Evolutionary conservation across 2,797 vertebrate genomes (phyloP), one percentile per base, ranked within the genome.

Genomic region (Morus bassanus): DNA sequence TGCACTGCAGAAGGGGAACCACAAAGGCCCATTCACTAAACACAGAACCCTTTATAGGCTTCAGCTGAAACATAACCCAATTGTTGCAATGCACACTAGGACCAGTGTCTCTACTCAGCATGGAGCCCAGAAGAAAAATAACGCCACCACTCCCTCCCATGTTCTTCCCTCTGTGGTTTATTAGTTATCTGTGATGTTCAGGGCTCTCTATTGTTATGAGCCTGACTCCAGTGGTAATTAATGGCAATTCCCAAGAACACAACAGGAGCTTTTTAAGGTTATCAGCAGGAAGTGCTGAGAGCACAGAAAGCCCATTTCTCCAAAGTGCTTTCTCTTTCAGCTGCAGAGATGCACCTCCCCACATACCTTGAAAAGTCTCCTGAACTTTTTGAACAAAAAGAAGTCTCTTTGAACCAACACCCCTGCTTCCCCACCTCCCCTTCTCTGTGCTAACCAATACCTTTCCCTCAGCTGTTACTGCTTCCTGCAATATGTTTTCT

Each of bases 11-110:
- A 30, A 48, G 3, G 9, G 37, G 23, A 77, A 16, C 56, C 37
- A 33, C 85, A 63, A 11, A 46, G n/a, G 17, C 31, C 35, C 76
- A 2, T 18, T 70, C 35, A 4, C 54, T 50, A 19, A 65, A 33
- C 54, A 31, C 6, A 0, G 21, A 50, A 56, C 23, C 16, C 35
- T 30, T 23, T 7, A 16, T 39, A 81, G 24, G 22, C 56, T 78
- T 28, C n/a, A 18, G 43, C 72, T 59, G 51, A 65, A 93, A 17
- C 50, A 43, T 3, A 83, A 54, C 21, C 33, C 46, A 30, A 0
- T 9, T 48, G 51, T 9, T 46, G 21, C 19, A n/a, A 67, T 0
- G 1, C n/a, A 57, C 7, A 1, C 33, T 4, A 45, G n/a, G 45
- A 53, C 70, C 57, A 69, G 25, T 1, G 6, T 14, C 27, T 21